Conservation (phyloP, 2,113 vertebrate genomes). For the Periophthalmodon schlosseri region DNA sequence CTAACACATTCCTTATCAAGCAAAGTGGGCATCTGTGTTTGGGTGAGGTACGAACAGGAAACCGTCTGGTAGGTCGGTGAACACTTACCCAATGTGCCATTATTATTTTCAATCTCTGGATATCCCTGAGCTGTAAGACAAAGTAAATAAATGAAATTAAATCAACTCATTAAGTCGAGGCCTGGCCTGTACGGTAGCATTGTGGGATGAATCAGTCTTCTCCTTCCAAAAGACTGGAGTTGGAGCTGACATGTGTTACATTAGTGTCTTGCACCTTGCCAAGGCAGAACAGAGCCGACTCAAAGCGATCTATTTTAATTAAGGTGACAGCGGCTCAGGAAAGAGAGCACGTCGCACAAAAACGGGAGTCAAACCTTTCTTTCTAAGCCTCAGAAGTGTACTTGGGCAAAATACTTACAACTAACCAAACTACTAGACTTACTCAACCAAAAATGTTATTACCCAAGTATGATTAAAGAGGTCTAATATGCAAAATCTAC, state of each 20-base stretch:
- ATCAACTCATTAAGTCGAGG: background rate
- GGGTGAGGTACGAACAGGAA: no score
- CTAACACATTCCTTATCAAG: no score
- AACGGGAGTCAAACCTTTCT: background rate
- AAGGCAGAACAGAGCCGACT: background rate
- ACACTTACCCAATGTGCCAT: background rate
- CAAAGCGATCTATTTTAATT: background rate
- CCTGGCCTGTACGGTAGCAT: background rate
- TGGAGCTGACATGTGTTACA: background rate
- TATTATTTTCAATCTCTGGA: background rate
- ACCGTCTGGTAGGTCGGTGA: background rate
- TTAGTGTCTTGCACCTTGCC: constrained; percentile 4
- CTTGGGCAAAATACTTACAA: background rate
- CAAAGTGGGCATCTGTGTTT: no score
- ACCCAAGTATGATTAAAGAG: no score
- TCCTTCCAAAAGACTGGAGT: background rate
- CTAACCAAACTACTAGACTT: background rate
- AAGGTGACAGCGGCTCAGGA: background rate
- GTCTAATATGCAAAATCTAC: no score
- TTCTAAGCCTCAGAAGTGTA: background rate
- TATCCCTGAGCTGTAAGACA: background rate
- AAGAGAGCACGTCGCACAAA: background rate
- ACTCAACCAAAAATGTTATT: no score
- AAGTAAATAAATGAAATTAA: background rate
- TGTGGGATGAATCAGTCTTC: background rate